Evolutionary conservation across 2,113 vertebrate genomes (phyloP).

Genomic region (Alligator mississippiensis): DNA sequence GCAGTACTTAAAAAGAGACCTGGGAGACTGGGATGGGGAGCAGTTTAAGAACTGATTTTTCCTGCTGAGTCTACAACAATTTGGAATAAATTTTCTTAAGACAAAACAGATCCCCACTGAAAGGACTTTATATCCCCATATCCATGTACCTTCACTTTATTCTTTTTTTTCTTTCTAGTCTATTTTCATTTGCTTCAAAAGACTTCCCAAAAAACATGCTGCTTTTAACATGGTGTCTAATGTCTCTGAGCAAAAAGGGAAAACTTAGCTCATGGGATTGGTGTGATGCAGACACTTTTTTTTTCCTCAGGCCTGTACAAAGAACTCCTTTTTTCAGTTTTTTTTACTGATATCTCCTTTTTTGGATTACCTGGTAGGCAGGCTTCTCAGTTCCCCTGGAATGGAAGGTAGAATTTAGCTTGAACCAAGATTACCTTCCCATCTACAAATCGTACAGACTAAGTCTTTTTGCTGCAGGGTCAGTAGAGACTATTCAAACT

Average conservation of each 20-base stretch:
- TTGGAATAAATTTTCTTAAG: neutral
- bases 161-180: neutral
- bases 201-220: neutral
- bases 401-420: neutral
- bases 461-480: neutral
- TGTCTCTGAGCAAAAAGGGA: neutral
- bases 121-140: neutral
- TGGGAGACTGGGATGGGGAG: too few relatives aligned
- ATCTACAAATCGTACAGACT: neutral
- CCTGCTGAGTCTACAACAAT: neutral
- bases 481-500: neutral
- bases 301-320: neutral
- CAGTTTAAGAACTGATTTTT: too few relatives aligned
- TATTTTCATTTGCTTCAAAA: neutral
- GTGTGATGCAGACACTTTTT: neutral
- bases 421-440: neutral
- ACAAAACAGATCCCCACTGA: neutral
- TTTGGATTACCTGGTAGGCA: neutral
- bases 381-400: neutral
- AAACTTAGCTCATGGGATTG: neutral
- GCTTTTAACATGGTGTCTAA: neutral
- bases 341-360: neutral
- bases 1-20: too few relatives aligned
- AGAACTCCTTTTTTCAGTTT: neutral
- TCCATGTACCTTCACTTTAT: neutral